phyloP scores from a whole-genome alignment of 2,888 invertebrate genomes.

The Chymomyza amoena region DNA sequence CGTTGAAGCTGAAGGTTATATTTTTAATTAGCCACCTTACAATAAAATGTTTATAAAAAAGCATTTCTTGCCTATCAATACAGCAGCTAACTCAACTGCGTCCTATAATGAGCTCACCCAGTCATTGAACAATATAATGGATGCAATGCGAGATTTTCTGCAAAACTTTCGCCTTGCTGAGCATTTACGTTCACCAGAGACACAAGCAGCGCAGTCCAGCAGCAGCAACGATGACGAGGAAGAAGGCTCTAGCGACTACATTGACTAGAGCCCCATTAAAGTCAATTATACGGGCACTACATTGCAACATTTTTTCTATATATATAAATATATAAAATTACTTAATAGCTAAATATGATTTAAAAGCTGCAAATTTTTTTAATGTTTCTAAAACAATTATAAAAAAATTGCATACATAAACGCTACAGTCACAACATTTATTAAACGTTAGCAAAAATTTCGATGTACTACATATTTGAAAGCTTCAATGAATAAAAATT shows the following conservation, averaged over 20 bases:
- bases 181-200: constrained; percentile 78
- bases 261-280: constrained; percentile 54
- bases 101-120: constrained; percentile 80
- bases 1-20: constrained; percentile 59
- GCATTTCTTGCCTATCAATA: not conserved
- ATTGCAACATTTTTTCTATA: constrained; percentile 11
- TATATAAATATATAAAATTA: constrained; percentile 18
- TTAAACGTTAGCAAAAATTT: constrained; percentile 20
- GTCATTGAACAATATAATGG: constrained; percentile 84
- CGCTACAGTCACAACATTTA: constrained; percentile 46
- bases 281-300: not conserved
- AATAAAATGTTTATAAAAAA: constrained; percentile 8
- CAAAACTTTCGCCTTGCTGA: constrained; percentile 83
- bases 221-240: constrained; percentile 80
- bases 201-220: constrained; percentile 54
- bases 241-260: constrained; percentile 80
- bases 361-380: not conserved
- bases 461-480: not conserved
- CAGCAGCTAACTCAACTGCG: constrained; percentile 52
- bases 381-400: constrained; percentile 1
- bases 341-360: constrained; percentile 22
- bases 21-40: not conserved
- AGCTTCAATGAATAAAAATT: constrained; percentile 21
- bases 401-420: constrained; percentile 13
- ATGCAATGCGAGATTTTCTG: constrained; percentile 86